phyloP scores from a whole-genome alignment of 2,113 vertebrate genomes.

The Clupea harengus region DNA sequence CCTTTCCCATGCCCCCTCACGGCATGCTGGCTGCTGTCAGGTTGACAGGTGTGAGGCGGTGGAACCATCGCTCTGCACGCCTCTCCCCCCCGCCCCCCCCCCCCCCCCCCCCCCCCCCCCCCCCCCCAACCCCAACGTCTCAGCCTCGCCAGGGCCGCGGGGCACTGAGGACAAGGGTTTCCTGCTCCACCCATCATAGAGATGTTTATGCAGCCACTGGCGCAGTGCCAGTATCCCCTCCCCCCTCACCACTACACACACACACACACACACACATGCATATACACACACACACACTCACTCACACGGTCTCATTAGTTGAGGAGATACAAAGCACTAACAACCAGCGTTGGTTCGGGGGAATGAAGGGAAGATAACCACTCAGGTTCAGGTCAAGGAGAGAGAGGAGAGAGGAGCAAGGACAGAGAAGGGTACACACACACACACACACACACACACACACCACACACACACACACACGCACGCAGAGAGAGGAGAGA shows the following conservation, averaged over 20 bases:
- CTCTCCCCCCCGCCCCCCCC: not conserved
- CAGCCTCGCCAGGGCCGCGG: not conserved
- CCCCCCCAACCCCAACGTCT: not conserved
- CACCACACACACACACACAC: too few relatives aligned
- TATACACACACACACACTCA: not conserved
- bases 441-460: too few relatives aligned
- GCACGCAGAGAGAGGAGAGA: not conserved
- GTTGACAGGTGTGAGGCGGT: slow-evolving; percentile 16
- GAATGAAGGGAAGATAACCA: not conserved
- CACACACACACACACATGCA: not conserved
- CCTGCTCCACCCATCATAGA: slow-evolving; percentile 42
- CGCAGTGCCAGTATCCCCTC: slow-evolving; percentile 48
- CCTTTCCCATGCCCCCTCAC: not conserved
- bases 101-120: too few relatives aligned
- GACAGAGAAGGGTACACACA: not conserved
- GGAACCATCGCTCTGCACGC: too few relatives aligned
- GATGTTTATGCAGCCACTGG: slow-evolving; percentile 50
- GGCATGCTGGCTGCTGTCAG: not conserved
- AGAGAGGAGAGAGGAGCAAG: not conserved
- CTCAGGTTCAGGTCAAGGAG: not conserved
- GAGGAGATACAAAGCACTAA: slow-evolving; percentile 6
- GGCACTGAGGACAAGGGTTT: slow-evolving; percentile 29
- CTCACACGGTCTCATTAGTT: not conserved
- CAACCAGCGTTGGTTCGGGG: not conserved
- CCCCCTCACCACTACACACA: slow-evolving; percentile 12